Evolutionary conservation across 2,888 invertebrate genomes (phyloP).

Genomic region (Cybosia mesomella): DNA sequence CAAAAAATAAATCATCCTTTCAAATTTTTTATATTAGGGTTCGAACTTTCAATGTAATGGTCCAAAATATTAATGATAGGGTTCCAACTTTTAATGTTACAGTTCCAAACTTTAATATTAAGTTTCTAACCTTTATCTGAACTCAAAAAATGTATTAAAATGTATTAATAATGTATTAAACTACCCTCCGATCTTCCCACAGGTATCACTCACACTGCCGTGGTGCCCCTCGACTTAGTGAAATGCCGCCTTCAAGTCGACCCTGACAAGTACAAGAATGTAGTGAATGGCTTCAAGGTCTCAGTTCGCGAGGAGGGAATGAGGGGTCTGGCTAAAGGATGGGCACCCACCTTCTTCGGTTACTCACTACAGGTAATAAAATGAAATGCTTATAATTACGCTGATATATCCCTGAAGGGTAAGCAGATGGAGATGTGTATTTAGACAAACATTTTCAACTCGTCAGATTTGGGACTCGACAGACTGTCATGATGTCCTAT

Average conservation of each 20-base stretch:
- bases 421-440: no score
- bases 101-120: background rate
- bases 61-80: no score
- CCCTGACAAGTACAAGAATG: constrained; percentile 96
- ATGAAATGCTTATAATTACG: background rate
- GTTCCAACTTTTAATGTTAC: background rate
- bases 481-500: no score
- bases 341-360: constrained; percentile 99
- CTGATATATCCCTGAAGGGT: background rate
- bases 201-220: constrained; percentile 96
- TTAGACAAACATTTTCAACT: no score
- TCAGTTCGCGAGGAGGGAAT: constrained; percentile 95
- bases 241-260: constrained; percentile 98
- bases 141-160: no score
- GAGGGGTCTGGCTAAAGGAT: constrained; percentile 95
- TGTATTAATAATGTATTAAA: no score
- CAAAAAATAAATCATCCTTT: no score
- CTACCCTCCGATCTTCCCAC: constrained; percentile 61
- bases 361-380: constrained; percentile 93
- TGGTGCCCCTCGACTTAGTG: constrained; percentile 98
- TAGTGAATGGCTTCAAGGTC: constrained; percentile 93
- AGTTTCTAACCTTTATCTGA: no score
- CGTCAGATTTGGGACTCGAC: no score
- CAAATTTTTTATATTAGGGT: no score
- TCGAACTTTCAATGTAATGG: no score